These are phyloP conservation scores for Eupelmus urozonus DNA, from an alignment of 2,888 invertebrate genomes.

Conservation along the genomic window DNA sequence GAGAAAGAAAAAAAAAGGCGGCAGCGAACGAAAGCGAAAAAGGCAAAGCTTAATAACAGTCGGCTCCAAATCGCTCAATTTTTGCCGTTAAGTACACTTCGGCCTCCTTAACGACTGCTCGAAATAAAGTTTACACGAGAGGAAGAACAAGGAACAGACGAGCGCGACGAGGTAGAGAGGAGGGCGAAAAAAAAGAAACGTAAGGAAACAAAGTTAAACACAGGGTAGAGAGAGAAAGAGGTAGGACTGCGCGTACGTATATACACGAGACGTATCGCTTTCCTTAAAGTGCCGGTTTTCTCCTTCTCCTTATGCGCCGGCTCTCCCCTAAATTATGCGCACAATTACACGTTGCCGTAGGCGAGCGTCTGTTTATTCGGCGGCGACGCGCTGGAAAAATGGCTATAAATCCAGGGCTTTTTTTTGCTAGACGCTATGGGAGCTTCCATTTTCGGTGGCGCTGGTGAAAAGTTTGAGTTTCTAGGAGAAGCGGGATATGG, in stretches of 20 bases:
- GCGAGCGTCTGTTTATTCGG: slow-evolving; percentile 46
- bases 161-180: too few species aligned
- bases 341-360: slow-evolving; percentile 66
- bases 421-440: too few species aligned
- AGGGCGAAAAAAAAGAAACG: background rate
- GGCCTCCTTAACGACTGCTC: slow-evolving; percentile 43
- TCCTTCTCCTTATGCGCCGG: slow-evolving; percentile 38
- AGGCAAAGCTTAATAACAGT: slow-evolving; percentile 35
- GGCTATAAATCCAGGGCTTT: too few species aligned
- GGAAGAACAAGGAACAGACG: background rate
- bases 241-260: background rate
- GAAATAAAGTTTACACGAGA: slow-evolving; percentile 45
- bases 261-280: slow-evolving; percentile 66
- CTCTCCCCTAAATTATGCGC: slow-evolving; percentile 73
- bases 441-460: slow-evolving; percentile 16
- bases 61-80: slow-evolving; percentile 53
- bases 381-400: background rate
- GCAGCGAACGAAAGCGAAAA: background rate
- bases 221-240: slow-evolving; percentile 40
- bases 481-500: background rate
- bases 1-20: slow-evolving; percentile 18
- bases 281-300: slow-evolving; percentile 69
- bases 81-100: slow-evolving; percentile 50
- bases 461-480: background rate
- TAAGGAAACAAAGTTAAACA: slow-evolving; percentile 46